phyloP scores from a whole-genome alignment of 1,140 invertebrate species.

The Cataglyphis hispanica region DNA sequence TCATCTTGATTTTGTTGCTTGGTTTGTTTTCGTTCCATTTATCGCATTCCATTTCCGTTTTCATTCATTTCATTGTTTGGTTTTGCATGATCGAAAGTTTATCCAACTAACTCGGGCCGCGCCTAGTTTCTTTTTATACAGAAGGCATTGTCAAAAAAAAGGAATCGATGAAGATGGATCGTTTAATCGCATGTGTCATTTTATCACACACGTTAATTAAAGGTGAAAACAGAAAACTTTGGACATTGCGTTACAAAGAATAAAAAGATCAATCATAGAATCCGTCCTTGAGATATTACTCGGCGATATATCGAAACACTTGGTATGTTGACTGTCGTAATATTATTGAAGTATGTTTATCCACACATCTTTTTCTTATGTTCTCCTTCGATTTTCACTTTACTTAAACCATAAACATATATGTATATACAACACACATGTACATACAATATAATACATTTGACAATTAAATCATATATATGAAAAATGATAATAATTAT shows the following conservation, averaged over 20 bases:
- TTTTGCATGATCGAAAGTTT: slow-evolving; percentile 38
- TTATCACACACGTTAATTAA: neutral
- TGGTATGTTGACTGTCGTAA: neutral
- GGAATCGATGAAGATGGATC: slow-evolving; percentile 14
- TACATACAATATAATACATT: too few relatives aligned
- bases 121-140: slow-evolving; percentile 16
- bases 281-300: neutral
- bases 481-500: too few relatives aligned
- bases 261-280: neutral
- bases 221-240: slow-evolving; percentile 1
- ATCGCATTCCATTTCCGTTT: slow-evolving; percentile 38
- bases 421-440: too few relatives aligned
- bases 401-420: too few relatives aligned
- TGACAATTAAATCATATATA: too few relatives aligned
- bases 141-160: neutral
- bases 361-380: neutral
- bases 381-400: neutral
- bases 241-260: neutral
- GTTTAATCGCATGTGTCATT: neutral
- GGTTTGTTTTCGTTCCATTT: slow-evolving; percentile 10
- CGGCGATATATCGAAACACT: neutral
- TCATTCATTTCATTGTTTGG: slow-evolving; percentile 41
- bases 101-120: slow-evolving; percentile 24
- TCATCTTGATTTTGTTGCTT: neutral
- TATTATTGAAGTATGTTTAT: slow-evolving; percentile 14